Percentiles rank a stretch among this genome's conserved stretches.
phyloP scores from a whole-genome alignment of 2,888 invertebrate genomes.

The Conomelus anceps region DNA sequence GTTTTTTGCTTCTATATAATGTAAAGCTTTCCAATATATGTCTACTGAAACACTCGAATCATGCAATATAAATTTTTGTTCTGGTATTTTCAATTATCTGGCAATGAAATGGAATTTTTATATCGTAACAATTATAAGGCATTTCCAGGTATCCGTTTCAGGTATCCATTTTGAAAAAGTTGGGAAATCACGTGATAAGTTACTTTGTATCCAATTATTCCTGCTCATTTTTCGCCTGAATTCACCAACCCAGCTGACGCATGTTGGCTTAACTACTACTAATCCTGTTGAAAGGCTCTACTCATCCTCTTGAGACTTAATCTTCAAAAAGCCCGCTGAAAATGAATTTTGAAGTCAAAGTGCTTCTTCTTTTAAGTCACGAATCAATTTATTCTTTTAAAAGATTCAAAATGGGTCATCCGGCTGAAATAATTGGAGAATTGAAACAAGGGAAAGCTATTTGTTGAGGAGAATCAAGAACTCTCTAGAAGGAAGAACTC shows the following conservation, averaged over 20 bases:
- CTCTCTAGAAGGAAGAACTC: background rate
- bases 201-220: background rate
- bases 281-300: background rate
- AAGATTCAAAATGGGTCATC: background rate
- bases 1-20: too few species aligned
- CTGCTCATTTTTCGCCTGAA: background rate
- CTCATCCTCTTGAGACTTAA: background rate
- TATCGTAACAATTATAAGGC: too few species aligned
- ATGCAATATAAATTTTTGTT: too few species aligned
- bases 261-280: background rate
- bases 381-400: background rate
- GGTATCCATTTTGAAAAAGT: too few species aligned
- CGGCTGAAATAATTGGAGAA: background rate
- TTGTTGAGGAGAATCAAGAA: background rate
- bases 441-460: background rate
- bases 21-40: too few species aligned
- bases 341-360: background rate
- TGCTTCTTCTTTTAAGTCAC: background rate
- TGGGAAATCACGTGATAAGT: background rate
- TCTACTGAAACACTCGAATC: too few species aligned
- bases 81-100: too few species aligned
- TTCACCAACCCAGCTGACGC: background rate
- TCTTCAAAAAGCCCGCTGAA: background rate
- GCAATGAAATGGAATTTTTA: too few species aligned
- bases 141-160: too few species aligned